Base-by-base conservation (phyloP, 2,888 invertebrate genomes). In the Elegia similella region DNA sequence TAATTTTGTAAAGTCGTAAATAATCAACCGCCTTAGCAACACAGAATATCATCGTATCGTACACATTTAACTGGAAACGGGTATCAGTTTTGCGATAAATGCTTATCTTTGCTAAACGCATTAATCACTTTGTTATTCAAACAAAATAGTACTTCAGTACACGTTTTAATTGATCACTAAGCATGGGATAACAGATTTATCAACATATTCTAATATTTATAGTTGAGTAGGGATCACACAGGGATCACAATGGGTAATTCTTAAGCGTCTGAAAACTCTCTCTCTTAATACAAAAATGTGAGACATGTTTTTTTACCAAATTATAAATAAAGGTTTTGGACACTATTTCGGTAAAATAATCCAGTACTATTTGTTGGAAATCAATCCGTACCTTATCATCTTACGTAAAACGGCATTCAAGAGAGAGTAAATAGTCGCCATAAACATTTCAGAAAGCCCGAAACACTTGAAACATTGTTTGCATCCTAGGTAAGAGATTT, bases 101-200 rank as follows among this genome's bases (percentile, higher is more conserved):
- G 63, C 61, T 68, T 73, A 73, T 70, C 70, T 48, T 62, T 62
- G 59, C 66, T 65, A 63, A 61, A 62, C 64, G 67, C 66, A 70
- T 70, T 69, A 64, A 65, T 64, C 63, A 69, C 67, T 70, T 67
- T 68, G 64, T 68, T 69, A 67, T 56, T 61, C 64, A 72, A 70
- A 72, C 69, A 73, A 69, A 61, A 65, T 58, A 58, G 56, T 38
- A 61, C 59, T 59, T 59, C 43, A 63, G 58, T 61, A 60, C 53
- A 61, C 59, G 50, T 56, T 68, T 58, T 63, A 58, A 61, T 67
- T 65, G 58, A 66, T 62, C 55, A 55, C 46, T 63, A 57, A 65
- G 56, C 56, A 64, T 56, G 16, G 30, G 43, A 55, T 46, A 55
- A 34, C 32, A 38, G 46, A 55, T 55, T 47, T 54, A 44, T 34